Percentiles rank a stretch among this genome's conserved stretches.
phyloP scores from a whole-genome alignment of 2,113 vertebrate species.

The Mormyrus lacerda region DNA sequence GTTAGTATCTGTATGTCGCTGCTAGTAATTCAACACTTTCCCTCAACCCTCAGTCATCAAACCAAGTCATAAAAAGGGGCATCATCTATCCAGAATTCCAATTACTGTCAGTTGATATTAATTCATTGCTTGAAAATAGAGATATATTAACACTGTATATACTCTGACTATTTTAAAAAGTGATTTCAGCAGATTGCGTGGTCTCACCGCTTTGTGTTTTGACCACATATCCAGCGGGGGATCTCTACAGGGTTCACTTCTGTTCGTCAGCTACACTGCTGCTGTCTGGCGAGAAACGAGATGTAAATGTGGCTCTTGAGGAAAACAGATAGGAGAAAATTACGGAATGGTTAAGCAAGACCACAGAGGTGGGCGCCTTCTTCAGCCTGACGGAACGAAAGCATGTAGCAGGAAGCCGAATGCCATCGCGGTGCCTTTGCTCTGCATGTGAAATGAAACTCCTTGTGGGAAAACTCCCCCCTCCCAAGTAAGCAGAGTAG shows the following conservation, averaged over 20 bases:
- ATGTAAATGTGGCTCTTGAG: background rate
- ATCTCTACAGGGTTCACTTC: background rate
- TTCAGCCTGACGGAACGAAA: background rate
- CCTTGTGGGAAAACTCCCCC: background rate
- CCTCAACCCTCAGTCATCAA: background rate
- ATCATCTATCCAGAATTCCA: background rate
- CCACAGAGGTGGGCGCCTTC: background rate
- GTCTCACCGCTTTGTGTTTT: background rate
- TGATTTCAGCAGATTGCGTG: background rate
- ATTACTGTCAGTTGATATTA: background rate
- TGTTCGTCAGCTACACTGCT: background rate
- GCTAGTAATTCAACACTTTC: background rate
- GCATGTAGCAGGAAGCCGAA: background rate
- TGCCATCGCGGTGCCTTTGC: background rate
- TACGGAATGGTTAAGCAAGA: background rate
- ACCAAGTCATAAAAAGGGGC: background rate
- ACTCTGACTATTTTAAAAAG: background rate
- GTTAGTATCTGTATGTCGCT: background rate
- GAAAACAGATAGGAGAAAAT: background rate
- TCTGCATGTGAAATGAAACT: background rate
- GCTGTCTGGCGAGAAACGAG: background rate
- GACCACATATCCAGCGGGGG: background rate
- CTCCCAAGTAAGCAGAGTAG: background rate
- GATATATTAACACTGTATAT: background rate
- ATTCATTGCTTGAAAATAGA: background rate